A percentile compares a stretch with the other conserved stretches of the same genome.
Evolutionary conservation across 2,113 vertebrate species (phyloP).

Genomic region (Caracal caracal): DNA sequence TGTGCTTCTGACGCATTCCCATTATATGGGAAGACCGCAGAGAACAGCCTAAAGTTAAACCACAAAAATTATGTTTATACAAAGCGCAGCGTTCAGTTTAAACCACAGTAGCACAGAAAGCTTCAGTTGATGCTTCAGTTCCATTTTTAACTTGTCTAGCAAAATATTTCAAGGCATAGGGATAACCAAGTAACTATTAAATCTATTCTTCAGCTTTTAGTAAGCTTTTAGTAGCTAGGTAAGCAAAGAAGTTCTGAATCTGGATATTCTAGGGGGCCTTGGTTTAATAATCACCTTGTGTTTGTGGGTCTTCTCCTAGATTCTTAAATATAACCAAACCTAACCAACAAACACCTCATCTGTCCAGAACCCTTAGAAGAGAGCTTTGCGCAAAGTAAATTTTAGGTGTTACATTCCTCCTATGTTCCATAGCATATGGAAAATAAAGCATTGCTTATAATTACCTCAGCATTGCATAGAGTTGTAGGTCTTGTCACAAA

Average conservation of each 20-base stretch:
- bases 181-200: background rate
- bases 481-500: background rate
- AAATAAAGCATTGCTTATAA: background rate
- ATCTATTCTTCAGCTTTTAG: background rate
- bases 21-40: conserved; percentile 46
- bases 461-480: background rate
- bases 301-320: background rate
- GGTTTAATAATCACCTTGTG: background rate
- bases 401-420: background rate
- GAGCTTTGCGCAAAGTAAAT: background rate
- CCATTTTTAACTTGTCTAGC: conserved; percentile 22
- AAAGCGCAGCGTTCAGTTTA: background rate
- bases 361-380: background rate
- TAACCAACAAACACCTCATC: background rate
- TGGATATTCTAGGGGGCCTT: background rate
- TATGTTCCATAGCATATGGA: background rate
- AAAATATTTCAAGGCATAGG: background rate
- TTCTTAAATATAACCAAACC: background rate
- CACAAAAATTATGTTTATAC: conserved; percentile 53
- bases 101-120: conserved; percentile 33
- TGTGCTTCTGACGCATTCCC: conserved; percentile 48
- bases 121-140: conserved; percentile 29
- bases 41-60: conserved; percentile 50
- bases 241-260: background rate
- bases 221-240: background rate